Evolutionary conservation across 2,797 vertebrate genomes (phyloP).

Genomic region (Pantherophis vulpinus): DNA sequence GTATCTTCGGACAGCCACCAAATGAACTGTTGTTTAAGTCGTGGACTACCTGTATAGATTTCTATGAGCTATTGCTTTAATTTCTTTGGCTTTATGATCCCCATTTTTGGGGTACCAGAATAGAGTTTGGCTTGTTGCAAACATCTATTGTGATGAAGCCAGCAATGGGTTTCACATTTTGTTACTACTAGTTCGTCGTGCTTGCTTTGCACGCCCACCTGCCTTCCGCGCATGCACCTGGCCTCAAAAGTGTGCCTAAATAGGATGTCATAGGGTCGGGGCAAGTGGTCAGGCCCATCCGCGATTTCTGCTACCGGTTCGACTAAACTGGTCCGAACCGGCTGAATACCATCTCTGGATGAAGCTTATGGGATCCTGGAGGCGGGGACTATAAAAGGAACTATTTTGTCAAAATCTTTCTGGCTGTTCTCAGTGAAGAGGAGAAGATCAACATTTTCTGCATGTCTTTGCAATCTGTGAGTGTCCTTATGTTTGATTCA

Average conservation of each 20-base stretch:
- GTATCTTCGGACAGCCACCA: neutral
- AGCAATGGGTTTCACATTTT: too few relatives aligned
- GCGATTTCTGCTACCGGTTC: too few relatives aligned
- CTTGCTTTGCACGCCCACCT: too few relatives aligned
- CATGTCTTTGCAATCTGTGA: neutral
- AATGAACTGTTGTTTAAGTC: neutral
- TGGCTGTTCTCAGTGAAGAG: neutral
- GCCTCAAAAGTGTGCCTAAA: too few relatives aligned
- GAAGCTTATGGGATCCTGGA: too few relatives aligned
- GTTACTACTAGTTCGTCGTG: too few relatives aligned
- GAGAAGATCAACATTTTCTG: neutral
- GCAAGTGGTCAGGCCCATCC: accelerated
- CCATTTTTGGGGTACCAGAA: neutral
- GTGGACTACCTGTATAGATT: neutral
- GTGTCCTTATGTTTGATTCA: neutral
- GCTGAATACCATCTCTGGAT: too few relatives aligned
- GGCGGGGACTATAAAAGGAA: neutral
- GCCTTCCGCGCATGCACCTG: too few relatives aligned
- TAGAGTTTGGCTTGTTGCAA: neutral
- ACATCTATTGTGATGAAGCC: neutral
- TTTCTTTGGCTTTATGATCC: neutral
- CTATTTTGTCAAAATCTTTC: neutral
- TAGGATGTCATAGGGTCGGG: too few relatives aligned
- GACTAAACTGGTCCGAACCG: too few relatives aligned
- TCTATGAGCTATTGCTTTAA: neutral